Evolutionary conservation across 2,113 vertebrate genomes (phyloP), one percentile per base, ranked within the genome.

Genomic region (Thamnophis sirtalis): DNA sequence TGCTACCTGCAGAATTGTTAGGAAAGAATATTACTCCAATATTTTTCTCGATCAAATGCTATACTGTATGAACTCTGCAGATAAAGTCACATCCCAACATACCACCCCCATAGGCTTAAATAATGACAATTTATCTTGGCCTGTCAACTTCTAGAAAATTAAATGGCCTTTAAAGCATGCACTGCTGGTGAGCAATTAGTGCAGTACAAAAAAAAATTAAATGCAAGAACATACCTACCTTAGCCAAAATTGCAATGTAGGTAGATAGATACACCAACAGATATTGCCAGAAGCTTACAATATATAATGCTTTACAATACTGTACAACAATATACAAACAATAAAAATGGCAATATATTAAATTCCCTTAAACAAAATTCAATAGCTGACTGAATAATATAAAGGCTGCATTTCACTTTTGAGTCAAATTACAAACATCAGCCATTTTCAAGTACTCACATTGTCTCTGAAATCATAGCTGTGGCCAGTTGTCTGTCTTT

Each of bases 161-260:
- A 91, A 92, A 49, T 24, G 87, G 6, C 63, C 38, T 91, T 96
- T 94, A 91, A 94, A 93, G 15, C 17, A 55, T 84, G 9, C 54
- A 26, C 43, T 48, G 56, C 48, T 24, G 19, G 33, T 19, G n/a
- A 92, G 87, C 87, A 55, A 91, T 93, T 91, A 94, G 49, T 33
- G 9, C 51, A 21, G 22, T 80, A 49, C 91, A n/a, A 87, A 91
- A 93, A 93, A 56, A 7, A 11, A 5, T 56, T n/a, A 55, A n/a
- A 2, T 54, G 17, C 84, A 63, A 3, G 54, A 84, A 28, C 58
- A 80, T 49, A 86, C 68, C 15, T 17, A 38, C 33, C 19, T 43
- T 80, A 43, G 73, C 33, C 33, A 80, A 80, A 43, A 43, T 80
- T 80, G 73, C 73, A 80, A 80, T 38, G 33, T 43, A 43, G 73